Evolutionary conservation across 2,113 vertebrate species (phyloP), one percentile per base, ranked within the genome.

Genomic region (Tragelaphus strepsiceros): DNA sequence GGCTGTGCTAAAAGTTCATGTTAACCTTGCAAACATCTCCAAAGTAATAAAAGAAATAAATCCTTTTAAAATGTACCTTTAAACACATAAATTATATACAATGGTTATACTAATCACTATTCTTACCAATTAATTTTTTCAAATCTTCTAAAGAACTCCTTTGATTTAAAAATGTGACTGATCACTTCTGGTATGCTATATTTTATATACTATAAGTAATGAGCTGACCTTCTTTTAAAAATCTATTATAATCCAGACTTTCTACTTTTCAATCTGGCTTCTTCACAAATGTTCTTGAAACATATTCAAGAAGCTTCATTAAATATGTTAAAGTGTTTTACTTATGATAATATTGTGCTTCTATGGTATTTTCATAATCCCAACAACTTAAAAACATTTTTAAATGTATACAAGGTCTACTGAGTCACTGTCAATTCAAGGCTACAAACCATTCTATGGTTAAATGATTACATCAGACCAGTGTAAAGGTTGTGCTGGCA

Each of bases 251-350:
- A 94, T 95, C 77, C 56, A 97, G 91, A 80, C 51, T 95, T 94
- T 61, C 61, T 90, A 96, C 61, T 97, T 97, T 86, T 94, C 95
- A 98, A 95, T 97, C 89, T 97, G 95, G 64, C 82, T 97, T 93
- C 88, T 90, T 95, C 56, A 97, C 92, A 92, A 97, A 91, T 93
- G 78, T 97, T 98, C 98, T 95, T 97, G 96, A 98, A 98, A 97
- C 64, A 91, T 92, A 97, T 89, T 97, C 97, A 98, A 97, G 58
- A 97, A 98, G 93, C 53, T 71, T 43, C 35, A 97, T 89, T 91
- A 97, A 98, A 95, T 95, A 61, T 98, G 95, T 71, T 97, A 59
- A 59, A 95, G 94, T 92, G 59, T 93, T 98, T 98, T 98, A 10
- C 67, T 98, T 93, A 96, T 81, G 95, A 95, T 82, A 97, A 92